Evolutionary conservation across 2,797 vertebrate genomes (phyloP).

Genomic region (Hemitrygon akajei): DNA sequence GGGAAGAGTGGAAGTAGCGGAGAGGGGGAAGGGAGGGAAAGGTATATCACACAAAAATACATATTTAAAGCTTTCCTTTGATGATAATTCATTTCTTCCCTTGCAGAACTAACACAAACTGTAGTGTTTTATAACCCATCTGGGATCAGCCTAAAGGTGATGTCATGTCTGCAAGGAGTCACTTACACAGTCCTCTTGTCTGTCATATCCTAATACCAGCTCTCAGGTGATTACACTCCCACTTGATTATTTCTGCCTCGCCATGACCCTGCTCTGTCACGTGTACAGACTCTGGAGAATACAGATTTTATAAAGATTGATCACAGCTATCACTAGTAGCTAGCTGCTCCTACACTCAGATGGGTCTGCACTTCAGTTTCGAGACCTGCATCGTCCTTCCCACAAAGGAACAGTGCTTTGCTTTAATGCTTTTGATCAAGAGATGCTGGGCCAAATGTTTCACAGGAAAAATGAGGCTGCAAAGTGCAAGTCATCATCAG

Average conservation of each 20-base stretch:
- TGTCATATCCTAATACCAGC: neutral
- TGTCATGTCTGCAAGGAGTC: neutral
- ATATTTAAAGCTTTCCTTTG: neutral
- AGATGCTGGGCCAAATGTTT: neutral
- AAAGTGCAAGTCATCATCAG: neutral
- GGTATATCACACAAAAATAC: neutral
- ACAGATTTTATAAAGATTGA: slow-evolving; percentile 1
- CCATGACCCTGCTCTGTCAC: neutral
- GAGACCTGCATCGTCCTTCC: neutral
- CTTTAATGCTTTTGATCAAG: neutral
- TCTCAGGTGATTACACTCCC: neutral
- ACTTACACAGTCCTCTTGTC: neutral
- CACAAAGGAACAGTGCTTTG: neutral
- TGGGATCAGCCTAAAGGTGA: slow-evolving; percentile 21
- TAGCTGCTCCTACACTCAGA: too few relatives aligned
- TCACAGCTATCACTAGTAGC: neutral
- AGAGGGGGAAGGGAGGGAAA: neutral
- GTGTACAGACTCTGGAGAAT: neutral
- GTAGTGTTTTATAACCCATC: neutral
- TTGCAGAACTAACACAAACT: neutral
- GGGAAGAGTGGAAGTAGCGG: neutral
- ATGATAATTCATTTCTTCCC: neutral
- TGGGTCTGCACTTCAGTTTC: neutral
- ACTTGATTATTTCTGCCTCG: neutral
- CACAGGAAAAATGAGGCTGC: neutral